Evolutionary conservation across 2,113 vertebrate genomes (phyloP).

Genomic region (Pionites leucogaster): DNA sequence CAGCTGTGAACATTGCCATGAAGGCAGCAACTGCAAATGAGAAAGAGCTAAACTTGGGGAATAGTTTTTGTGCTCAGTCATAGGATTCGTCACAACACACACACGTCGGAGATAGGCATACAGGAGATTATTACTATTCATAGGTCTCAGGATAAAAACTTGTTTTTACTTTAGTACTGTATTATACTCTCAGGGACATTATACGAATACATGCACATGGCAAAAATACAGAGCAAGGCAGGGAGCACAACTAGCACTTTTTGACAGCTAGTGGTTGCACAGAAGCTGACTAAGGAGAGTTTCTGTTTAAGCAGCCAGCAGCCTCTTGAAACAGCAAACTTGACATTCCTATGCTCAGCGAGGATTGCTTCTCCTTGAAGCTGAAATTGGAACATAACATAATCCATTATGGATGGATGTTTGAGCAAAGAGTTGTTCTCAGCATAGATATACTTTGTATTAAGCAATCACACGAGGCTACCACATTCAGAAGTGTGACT

Average conservation of each 20-base stretch:
- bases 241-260: not conserved
- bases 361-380: not conserved
- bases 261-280: not conserved
- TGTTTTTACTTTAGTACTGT: not conserved
- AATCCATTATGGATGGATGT: constrained; percentile 40
- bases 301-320: not conserved
- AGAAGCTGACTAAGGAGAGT: not conserved
- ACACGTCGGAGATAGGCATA: not conserved
- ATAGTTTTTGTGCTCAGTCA: not conserved
- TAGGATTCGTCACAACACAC: not conserved
- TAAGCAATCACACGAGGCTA: not conserved
- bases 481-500: not conserved
- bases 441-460: not conserved
- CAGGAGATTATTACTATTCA: not conserved
- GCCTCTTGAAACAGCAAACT: not conserved
- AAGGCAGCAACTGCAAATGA: not conserved
- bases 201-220: not conserved
- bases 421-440: constrained; percentile 37
- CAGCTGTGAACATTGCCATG: not conserved
- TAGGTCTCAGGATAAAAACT: not conserved
- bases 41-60: not conserved
- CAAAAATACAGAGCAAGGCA: not conserved
- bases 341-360: constrained; percentile 8
- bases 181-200: not conserved
- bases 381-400: constrained; percentile 34